phyloP scores from a whole-genome alignment of 2,113 vertebrate genomes.

The Panurus biarmicus region DNA sequence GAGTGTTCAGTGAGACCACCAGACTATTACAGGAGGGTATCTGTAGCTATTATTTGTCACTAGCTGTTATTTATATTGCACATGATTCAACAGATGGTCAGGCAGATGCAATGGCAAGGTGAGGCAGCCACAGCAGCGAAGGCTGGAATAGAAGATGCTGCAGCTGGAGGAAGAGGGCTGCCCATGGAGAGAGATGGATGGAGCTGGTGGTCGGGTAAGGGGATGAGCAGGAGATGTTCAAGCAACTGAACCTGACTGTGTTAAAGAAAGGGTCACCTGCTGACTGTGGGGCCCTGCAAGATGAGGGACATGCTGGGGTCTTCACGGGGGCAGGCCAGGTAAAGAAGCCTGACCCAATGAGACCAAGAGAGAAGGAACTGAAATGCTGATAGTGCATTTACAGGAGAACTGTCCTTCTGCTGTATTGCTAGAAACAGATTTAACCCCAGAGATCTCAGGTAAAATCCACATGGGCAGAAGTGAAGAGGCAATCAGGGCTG shows the following conservation, averaged over 20 bases:
- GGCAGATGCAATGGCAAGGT: slow-evolving; percentile 63
- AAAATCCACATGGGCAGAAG: neutral
- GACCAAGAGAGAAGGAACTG: neutral
- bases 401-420: neutral
- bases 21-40: neutral
- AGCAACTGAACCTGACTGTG: neutral
- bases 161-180: slow-evolving; percentile 40
- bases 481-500: neutral
- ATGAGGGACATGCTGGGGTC: neutral
- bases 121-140: slow-evolving; percentile 43
- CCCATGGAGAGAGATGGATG: slow-evolving; percentile 42
- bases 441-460: neutral
- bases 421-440: neutral
- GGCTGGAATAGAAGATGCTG: slow-evolving; percentile 44
- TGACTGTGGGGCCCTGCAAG: neutral
- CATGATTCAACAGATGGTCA: slow-evolving; percentile 56
- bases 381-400: neutral
- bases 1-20: neutral
- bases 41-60: slow-evolving; percentile 44
- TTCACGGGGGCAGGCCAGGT: neutral
- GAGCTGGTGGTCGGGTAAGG: neutral
- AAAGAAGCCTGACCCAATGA: neutral
- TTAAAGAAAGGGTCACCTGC: neutral
- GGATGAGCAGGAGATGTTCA: neutral
- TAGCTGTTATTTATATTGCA: slow-evolving; percentile 51